Percentiles rank a stretch among this genome's conserved stretches.
Conservation (phyloP, 2,888 invertebrate species). For the Drosophila greeni region DNA sequence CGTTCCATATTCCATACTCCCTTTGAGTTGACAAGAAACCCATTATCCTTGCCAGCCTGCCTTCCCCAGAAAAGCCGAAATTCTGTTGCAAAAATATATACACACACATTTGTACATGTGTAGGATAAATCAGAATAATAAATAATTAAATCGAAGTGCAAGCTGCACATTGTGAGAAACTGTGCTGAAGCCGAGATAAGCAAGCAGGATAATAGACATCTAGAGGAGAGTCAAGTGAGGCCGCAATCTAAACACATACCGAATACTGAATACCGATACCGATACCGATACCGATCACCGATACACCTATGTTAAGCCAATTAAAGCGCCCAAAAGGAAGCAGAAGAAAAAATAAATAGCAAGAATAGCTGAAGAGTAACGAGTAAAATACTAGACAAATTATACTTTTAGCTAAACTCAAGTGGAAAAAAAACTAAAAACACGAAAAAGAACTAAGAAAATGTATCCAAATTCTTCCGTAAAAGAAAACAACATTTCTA, state of each 20-base stretch:
- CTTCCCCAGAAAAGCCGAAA: constrained; percentile 31
- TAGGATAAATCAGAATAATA: constrained; percentile 10
- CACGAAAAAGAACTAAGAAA: constrained; percentile 36
- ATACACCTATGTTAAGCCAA: constrained; percentile 49
- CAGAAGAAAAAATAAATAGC: constrained; percentile 39
- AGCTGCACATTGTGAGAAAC: constrained; percentile 38
- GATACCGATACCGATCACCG: constrained; percentile 25
- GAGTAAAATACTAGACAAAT: constrained; percentile 59
- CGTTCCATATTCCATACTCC: background rate
- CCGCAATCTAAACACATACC: constrained; percentile 8
- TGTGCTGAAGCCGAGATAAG: constrained; percentile 36
- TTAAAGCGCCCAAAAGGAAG: constrained; percentile 53
- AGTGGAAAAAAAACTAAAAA: constrained; percentile 21
- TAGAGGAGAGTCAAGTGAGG: constrained; percentile 4
- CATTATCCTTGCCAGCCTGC: background rate
- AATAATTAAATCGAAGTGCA: constrained; percentile 35
- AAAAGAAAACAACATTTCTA: constrained; percentile 55
- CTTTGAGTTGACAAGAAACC: constrained; percentile 14
- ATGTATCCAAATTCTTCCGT: constrained; percentile 73
- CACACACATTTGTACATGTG: constrained; percentile 24
- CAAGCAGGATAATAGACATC: constrained; percentile 22
- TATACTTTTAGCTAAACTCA: constrained; percentile 64
- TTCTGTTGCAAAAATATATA: constrained; percentile 45
- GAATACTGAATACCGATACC: constrained; percentile 11
- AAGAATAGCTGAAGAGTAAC: constrained; percentile 49